phyloP scores from a whole-genome alignment of 2,113 vertebrate species.

The Sinocyclocheilus rhinocerous region DNA sequence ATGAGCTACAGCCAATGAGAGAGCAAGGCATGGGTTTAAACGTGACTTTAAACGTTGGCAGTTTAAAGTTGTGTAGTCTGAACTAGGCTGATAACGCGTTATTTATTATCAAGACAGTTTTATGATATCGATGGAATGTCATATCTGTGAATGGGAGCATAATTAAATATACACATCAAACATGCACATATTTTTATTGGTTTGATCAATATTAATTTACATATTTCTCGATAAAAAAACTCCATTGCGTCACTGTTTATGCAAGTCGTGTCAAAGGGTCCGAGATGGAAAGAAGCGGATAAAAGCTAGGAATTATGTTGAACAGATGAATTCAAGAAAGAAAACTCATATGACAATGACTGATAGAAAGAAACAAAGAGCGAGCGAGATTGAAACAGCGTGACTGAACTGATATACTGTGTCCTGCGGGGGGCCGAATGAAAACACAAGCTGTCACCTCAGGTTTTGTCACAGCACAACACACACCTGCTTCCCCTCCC shows the following conservation, averaged over 20 bases:
- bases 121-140: not conserved
- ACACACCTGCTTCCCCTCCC: conserved; percentile 38
- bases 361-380: conserved; percentile 11
- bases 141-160: not conserved
- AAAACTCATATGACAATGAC: not conserved
- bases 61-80: too few species aligned
- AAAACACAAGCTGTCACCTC: conserved; percentile 69
- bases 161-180: not conserved
- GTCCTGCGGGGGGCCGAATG: conserved; percentile 55
- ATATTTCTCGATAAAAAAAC: not conserved
- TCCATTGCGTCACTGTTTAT: not conserved
- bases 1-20: too few species aligned
- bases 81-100: not conserved
- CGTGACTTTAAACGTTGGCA: too few species aligned
- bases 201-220: not conserved
- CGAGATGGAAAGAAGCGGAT: not conserved
- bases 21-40: too few species aligned
- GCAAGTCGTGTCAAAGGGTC: not conserved
- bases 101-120: not conserved
- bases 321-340: not conserved
- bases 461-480: conserved; percentile 59
- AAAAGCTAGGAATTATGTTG: not conserved
- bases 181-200: not conserved
- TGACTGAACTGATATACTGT: conserved; percentile 51
- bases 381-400: conserved; percentile 28